Percentiles rank a stretch among this genome's conserved stretches.
phyloP scores from a whole-genome alignment of 2,113 vertebrate species.

The Haemorhous mexicanus region DNA sequence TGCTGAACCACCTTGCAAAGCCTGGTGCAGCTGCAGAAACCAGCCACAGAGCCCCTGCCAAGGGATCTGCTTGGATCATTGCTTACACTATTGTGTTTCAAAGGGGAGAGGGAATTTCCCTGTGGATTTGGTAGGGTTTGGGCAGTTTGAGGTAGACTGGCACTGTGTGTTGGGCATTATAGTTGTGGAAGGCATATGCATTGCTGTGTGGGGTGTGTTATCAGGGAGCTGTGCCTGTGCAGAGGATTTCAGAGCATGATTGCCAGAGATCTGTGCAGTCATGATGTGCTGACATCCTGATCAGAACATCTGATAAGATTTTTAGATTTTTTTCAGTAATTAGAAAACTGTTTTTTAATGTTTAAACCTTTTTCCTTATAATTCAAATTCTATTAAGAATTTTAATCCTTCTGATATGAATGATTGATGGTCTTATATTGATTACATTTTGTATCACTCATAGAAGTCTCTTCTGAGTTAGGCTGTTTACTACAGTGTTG shows the following conservation, averaged over 20 bases:
- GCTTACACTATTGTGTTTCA: background rate
- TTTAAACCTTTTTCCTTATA: background rate
- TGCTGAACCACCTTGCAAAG: background rate
- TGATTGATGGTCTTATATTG: background rate
- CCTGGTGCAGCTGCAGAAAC: background rate
- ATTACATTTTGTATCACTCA: background rate
- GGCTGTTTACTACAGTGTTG: background rate
- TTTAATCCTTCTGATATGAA: background rate
- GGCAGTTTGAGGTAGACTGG: background rate
- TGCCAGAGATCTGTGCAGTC: background rate
- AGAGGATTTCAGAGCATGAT: background rate
- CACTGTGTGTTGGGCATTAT: background rate
- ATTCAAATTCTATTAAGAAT: background rate
- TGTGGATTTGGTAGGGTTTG: background rate
- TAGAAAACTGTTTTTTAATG: background rate
- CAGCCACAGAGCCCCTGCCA: background rate
- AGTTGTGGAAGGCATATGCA: background rate
- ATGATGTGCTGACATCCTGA: background rate
- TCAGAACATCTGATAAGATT: background rate
- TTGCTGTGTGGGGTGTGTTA: fast-evolving
- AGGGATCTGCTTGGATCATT: background rate
- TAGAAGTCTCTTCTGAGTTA: background rate
- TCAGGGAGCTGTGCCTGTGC: background rate
- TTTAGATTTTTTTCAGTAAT: background rate
- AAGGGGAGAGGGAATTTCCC: background rate